These are phyloP conservation scores for Megatriorchis doriae DNA, from an alignment of 2,113 vertebrate species.

Conservation along the genomic window DNA sequence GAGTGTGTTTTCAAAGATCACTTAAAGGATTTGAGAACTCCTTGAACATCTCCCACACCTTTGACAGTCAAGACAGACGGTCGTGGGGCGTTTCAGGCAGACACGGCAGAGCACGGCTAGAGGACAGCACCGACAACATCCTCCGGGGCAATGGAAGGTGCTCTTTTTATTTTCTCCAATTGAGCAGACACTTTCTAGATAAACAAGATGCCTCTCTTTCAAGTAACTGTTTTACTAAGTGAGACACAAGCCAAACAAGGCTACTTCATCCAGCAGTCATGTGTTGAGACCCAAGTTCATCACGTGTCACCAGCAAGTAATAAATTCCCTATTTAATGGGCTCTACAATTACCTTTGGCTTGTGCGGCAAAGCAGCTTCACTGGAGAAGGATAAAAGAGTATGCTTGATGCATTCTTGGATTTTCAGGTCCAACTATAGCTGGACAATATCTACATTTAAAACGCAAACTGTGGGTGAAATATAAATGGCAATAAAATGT, in stretches of 20 bases:
- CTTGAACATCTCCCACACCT: background rate
- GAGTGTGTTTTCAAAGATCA: background rate
- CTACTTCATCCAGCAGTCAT: background rate
- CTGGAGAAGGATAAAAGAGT: background rate
- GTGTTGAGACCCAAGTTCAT: background rate
- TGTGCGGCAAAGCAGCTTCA: background rate
- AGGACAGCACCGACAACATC: background rate
- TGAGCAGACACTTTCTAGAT: background rate
- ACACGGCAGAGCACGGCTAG: rapidly evolving
- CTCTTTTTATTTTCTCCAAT: background rate
- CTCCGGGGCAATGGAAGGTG: background rate
- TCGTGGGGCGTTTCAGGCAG: background rate
- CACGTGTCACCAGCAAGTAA: background rate
- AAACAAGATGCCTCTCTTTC: background rate
- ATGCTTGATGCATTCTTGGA: background rate
- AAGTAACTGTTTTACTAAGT: background rate
- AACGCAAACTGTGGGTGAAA: background rate
- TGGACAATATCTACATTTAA: background rate
- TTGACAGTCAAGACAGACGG: rapidly evolving
- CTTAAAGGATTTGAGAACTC: background rate
- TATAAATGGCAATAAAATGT: background rate
- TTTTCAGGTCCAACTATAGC: background rate
- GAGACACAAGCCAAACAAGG: background rate
- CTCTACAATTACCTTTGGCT: background rate
- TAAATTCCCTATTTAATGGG: background rate